Evolutionary conservation across 1,140 invertebrate species (phyloP).

Genomic region (Pollicipes pollicipes): DNA sequence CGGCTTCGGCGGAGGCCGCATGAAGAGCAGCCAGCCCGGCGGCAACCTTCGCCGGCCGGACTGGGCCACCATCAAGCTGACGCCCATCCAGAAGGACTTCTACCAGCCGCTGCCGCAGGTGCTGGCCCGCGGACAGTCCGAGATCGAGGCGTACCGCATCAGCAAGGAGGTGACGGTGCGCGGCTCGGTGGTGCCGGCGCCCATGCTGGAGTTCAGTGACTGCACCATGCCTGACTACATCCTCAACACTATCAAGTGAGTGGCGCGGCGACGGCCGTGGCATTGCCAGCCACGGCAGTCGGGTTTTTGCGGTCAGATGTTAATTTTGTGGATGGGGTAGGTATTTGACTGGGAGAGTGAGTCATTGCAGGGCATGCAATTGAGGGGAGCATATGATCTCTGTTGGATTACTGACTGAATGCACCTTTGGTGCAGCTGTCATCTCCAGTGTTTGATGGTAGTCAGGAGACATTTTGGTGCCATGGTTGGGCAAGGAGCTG

Average conservation of each 20-base stretch:
- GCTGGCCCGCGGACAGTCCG: constrained; percentile 30
- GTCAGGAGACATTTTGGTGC: no score
- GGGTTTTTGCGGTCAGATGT: no score
- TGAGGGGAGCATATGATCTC: no score
- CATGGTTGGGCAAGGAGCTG: no score
- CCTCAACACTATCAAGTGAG: constrained; percentile 12
- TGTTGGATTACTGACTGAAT: no score
- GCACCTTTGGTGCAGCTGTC: no score
- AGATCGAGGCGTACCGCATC: constrained; percentile 19
- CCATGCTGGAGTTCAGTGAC: constrained; percentile 34
- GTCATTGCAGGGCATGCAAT: no score
- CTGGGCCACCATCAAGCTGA: constrained; percentile 61
- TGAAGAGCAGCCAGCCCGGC: constrained; percentile 37
- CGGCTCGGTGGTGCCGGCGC: constrained; percentile 30
- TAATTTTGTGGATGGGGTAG: no score
- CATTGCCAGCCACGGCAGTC: no score
- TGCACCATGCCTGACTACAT: constrained; percentile 30
- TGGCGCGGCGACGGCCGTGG: no score
- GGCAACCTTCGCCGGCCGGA: constrained; percentile 57
- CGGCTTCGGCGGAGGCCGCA: constrained; percentile 30
- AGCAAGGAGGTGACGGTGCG: constrained; percentile 25
- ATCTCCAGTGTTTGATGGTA: no score
- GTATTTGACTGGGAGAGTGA: no score
- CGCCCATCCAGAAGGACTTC: constrained; percentile 78
- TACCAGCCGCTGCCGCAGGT: constrained; percentile 68